Conservation (phyloP, 2,888 invertebrate genomes). For the Sclerodermus sp. region DNA sequence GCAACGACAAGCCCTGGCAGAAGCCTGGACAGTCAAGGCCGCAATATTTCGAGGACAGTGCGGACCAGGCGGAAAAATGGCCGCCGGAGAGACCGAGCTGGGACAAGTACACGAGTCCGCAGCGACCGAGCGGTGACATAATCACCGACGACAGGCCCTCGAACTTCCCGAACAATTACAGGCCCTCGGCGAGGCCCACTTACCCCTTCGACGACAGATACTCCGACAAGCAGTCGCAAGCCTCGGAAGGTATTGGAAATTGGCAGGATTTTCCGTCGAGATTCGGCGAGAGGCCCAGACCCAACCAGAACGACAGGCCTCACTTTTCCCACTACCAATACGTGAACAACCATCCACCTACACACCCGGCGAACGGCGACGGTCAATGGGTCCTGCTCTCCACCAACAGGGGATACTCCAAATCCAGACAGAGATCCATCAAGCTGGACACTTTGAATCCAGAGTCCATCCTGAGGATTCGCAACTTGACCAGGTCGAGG, state of each 20-base stretch:
- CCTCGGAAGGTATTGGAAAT: conserved; percentile 34
- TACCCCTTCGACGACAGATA: conserved; percentile 34
- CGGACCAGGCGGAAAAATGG: conserved; percentile 51
- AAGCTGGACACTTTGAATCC: conserved; percentile 41
- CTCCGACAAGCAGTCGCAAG: conserved; percentile 22
- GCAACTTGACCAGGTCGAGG: conserved; percentile 3
- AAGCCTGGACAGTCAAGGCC: conserved; percentile 29
- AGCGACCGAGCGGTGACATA: conserved; percentile 57
- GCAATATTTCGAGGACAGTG: conserved; percentile 35
- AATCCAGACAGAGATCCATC: conserved; percentile 55
- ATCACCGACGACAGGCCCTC: conserved; percentile 63
- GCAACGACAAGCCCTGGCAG: conserved; percentile 36
- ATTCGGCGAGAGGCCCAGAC: conserved; percentile 34
- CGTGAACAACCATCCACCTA: conserved; percentile 57
- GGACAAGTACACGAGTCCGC: conserved; percentile 48
- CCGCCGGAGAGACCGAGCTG: conserved; percentile 56
- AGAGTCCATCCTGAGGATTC: conserved; percentile 3
- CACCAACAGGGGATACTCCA: conserved; percentile 73
- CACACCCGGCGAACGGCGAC: conserved; percentile 68
- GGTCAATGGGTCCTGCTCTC: conserved; percentile 79
- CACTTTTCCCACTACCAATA: conserved; percentile 60
- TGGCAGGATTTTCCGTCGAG: conserved; percentile 38
- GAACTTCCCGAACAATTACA: conserved; percentile 58
- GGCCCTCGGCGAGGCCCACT: conserved; percentile 29
- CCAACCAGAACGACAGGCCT: conserved; percentile 36